Conservation (phyloP, 2,888 invertebrate species). For the Acanthosepion pharaonis region DNA sequence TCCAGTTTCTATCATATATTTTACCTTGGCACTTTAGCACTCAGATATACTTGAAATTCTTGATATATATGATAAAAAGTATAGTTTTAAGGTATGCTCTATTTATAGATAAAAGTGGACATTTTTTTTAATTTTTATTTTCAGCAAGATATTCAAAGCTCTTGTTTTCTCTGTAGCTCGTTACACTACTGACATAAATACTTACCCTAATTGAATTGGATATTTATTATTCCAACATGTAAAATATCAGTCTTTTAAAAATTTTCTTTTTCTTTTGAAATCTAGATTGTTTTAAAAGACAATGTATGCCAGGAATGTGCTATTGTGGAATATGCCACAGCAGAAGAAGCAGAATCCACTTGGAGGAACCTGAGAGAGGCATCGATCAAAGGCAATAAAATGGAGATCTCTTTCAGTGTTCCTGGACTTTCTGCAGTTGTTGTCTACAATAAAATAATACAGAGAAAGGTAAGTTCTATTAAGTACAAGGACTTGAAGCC, state of each 20-base stretch:
- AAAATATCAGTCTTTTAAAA: not conserved
- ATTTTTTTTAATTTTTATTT: too few species aligned
- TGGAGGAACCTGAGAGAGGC: slow-evolving; percentile 57
- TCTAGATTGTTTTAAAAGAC: slow-evolving; percentile 77
- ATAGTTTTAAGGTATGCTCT: too few species aligned
- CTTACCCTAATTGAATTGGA: too few species aligned
- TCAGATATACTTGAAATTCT: too few species aligned
- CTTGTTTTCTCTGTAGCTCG: too few species aligned
- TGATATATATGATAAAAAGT: too few species aligned
- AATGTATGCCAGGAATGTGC: slow-evolving; percentile 77
- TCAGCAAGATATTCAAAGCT: too few species aligned
- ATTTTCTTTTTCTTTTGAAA: slow-evolving; percentile 46
- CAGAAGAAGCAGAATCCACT: slow-evolving; percentile 62
- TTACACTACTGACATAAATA: too few species aligned
- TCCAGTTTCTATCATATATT: too few species aligned
- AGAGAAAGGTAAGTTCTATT: slow-evolving; percentile 62
- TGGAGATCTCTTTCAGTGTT: slow-evolving; percentile 77
- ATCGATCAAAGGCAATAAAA: slow-evolving; percentile 72
- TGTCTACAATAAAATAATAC: slow-evolving; percentile 76
- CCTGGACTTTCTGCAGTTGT: slow-evolving; percentile 77
- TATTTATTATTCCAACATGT: too few species aligned
- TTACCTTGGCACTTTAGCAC: too few species aligned
- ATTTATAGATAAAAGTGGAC: too few species aligned
- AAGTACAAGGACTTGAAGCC: not conserved
- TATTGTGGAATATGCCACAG: slow-evolving; percentile 75